Conservation (phyloP, 2,888 invertebrate species). For the Fragum sueziense region DNA sequence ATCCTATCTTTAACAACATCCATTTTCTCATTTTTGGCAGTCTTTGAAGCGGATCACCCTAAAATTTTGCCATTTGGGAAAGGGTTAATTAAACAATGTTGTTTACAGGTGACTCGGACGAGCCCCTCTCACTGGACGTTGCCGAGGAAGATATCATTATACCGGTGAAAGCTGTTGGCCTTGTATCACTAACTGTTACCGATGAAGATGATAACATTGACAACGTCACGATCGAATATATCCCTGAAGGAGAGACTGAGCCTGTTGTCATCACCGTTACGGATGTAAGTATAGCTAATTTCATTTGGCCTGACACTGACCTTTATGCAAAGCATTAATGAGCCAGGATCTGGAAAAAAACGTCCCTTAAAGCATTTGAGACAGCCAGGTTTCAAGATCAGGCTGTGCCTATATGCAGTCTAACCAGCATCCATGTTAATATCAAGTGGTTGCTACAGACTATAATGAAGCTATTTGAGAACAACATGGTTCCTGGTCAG, state of each 20-base stretch:
- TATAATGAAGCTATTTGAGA: no score
- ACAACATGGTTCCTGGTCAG: no score
- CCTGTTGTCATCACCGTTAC: neutral
- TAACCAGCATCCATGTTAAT: no score
- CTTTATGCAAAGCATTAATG: neutral
- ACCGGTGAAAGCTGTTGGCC: neutral
- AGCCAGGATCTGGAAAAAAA: neutral
- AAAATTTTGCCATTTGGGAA: no score
- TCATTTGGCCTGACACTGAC: neutral
- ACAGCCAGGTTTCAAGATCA: neutral
- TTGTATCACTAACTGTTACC: neutral
- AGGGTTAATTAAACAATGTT: no score
- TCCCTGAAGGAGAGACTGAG: neutral
- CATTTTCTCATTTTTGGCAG: no score
- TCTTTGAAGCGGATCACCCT: no score
- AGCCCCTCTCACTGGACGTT: neutral
- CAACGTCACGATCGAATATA: slow-evolving; percentile 1
- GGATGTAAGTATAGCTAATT: neutral
- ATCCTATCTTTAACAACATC: no score
- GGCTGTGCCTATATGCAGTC: neutral
- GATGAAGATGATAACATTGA: slow-evolving; percentile 14
- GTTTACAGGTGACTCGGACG: neutral
- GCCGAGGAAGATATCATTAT: neutral
- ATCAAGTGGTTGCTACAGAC: no score
- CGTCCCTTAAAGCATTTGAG: neutral